These are phyloP conservation scores for Thecocarcelia acutangulata DNA, from an alignment of 2,888 invertebrate genomes.

Conservation along the genomic window DNA sequence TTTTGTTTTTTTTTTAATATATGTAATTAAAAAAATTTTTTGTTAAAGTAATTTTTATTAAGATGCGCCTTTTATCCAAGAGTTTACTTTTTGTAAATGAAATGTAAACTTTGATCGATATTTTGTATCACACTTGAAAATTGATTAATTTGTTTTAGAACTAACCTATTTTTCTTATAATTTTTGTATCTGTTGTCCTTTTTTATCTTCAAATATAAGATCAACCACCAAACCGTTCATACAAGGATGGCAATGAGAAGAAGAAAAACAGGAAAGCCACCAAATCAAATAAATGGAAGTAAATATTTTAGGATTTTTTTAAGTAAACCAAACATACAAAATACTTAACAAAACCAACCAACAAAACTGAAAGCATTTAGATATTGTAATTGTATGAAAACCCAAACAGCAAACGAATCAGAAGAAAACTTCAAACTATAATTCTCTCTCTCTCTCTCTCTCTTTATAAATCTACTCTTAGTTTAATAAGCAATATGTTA, in stretches of 20 bases:
- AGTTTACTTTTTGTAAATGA: too few relatives aligned
- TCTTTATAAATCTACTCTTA: slow-evolving; percentile 51
- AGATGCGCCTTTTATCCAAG: too few relatives aligned
- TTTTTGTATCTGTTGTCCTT: not conserved
- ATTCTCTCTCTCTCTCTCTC: slow-evolving; percentile 22
- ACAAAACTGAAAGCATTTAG: slow-evolving; percentile 65
- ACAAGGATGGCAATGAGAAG: slow-evolving; percentile 60
- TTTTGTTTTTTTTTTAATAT: too few relatives aligned
- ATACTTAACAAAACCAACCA: slow-evolving; percentile 55
- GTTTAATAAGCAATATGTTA: slow-evolving; percentile 67
- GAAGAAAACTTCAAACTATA: slow-evolving; percentile 44
- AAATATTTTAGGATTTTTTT: slow-evolving; percentile 27
- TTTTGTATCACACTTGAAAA: too few relatives aligned
- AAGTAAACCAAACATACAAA: slow-evolving; percentile 32
- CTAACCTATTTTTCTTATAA: not conserved
- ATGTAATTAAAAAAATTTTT: too few relatives aligned
- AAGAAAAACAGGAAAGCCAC: slow-evolving; percentile 63
- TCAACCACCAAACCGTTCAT: slow-evolving; percentile 65
- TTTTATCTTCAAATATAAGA: slow-evolving; percentile 47
- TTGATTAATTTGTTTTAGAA: too few relatives aligned
- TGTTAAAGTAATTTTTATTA: too few relatives aligned
- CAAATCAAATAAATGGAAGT: slow-evolving; percentile 68
- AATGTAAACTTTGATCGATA: too few relatives aligned
- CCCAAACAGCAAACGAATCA: slow-evolving; percentile 30
- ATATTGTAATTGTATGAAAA: slow-evolving; percentile 53